Percentiles rank a stretch among this genome's conserved stretches.
These are phyloP conservation scores for Cryptoprocta ferox DNA, from an alignment of 2,797 vertebrate genomes.

Conservation along the genomic window DNA sequence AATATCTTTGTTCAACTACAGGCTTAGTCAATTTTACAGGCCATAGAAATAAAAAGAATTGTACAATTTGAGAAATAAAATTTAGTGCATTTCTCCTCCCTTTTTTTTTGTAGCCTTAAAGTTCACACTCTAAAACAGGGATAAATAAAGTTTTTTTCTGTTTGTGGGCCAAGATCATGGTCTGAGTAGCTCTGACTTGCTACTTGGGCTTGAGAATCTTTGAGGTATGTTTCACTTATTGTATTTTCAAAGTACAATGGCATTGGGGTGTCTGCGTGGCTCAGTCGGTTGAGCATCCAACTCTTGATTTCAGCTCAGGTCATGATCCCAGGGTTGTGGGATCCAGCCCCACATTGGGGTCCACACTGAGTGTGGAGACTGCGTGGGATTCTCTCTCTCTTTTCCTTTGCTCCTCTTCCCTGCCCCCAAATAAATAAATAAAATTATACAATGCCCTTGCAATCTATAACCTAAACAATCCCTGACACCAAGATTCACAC, in stretches of 20 bases:
- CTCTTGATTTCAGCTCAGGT: no score
- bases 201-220: background rate
- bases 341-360: no score
- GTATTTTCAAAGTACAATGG: background rate
- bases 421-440: no score
- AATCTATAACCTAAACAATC: background rate
- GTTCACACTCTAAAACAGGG: background rate
- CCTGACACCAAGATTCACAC: background rate
- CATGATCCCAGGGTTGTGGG: no score
- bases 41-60: background rate
- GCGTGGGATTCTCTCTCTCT: no score
- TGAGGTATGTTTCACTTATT: background rate
- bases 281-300: no score
- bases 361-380: no score
- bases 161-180: background rate
- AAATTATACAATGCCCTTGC: background rate
- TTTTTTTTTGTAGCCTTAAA: conserved; percentile 31
- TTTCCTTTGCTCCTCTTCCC: no score
- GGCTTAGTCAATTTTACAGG: conserved; percentile 1
- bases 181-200: background rate
- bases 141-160: background rate
- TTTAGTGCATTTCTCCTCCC: conserved; percentile 21
- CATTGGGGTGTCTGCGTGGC: background rate
- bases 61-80: conserved; percentile 17
- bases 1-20: background rate